A percentile compares a stretch with the other conserved stretches of the same genome.
Conservation (phyloP, 2,888 invertebrate species). For the Agonopterix subpropinquella region DNA sequence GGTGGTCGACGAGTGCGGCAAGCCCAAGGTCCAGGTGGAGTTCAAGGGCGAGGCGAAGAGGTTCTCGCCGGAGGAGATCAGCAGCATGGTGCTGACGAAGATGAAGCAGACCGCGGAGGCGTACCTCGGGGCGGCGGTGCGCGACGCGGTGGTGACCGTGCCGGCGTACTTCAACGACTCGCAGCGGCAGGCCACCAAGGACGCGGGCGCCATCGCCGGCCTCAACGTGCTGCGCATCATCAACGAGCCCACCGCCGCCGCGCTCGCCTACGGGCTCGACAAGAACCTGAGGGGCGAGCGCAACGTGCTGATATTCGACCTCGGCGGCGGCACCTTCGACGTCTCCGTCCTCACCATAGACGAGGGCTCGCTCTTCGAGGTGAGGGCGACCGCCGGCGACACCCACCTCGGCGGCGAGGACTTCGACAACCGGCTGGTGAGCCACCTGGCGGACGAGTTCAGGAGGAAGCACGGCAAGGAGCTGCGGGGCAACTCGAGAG, state of each 20-base stretch:
- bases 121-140: conserved; percentile 75
- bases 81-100: conserved; percentile 83
- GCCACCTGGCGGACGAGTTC: conserved; percentile 78
- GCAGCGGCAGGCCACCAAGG: conserved; percentile 84
- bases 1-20: conserved; percentile 74
- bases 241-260: conserved; percentile 89
- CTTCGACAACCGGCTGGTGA: conserved; percentile 77
- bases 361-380: conserved; percentile 84
- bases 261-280: conserved; percentile 84
- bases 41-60: conserved; percentile 74
- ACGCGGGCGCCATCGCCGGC: conserved; percentile 87
- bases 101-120: conserved; percentile 84
- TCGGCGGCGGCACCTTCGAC: conserved; percentile 89
- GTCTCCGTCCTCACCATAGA: conserved; percentile 90
- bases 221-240: conserved; percentile 88
- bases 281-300: conserved; percentile 80
- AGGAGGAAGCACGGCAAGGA: conserved; percentile 79
- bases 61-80: conserved; percentile 79
- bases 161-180: conserved; percentile 84
- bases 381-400: conserved; percentile 83
- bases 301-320: conserved; percentile 80
- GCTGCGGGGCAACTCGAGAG: conserved; percentile 74
- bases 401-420: conserved; percentile 83
- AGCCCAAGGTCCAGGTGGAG: conserved; percentile 77
- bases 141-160: conserved; percentile 82